Evolutionary conservation across 2,888 invertebrate species (phyloP).

Genomic region (Oscheius sp.): DNA sequence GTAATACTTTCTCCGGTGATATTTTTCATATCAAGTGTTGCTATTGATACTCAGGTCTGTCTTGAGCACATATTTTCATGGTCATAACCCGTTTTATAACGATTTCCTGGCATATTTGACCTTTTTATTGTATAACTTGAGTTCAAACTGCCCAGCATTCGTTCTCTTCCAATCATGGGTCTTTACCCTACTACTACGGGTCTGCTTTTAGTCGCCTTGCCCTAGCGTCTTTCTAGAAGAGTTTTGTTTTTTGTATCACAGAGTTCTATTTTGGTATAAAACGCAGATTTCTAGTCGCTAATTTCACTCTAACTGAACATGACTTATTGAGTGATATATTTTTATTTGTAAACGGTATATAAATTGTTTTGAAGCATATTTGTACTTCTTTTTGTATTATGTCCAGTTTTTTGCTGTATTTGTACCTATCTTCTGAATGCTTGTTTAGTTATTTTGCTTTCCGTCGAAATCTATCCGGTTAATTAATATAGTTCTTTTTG

Average conservation of each 20-base stretch:
- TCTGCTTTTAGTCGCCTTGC: slow-evolving; percentile 35
- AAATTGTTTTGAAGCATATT: slow-evolving; percentile 8
- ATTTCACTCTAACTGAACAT: slow-evolving; percentile 1
- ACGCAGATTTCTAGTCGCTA: slow-evolving; percentile 19
- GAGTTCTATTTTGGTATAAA: slow-evolving; percentile 18
- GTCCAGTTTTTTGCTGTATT: slow-evolving; percentile 9
- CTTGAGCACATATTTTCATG: slow-evolving; percentile 24
- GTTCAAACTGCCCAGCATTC: neutral
- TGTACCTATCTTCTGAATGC: too few relatives aligned
- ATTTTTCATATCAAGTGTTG: slow-evolving; percentile 8
- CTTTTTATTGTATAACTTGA: neutral
- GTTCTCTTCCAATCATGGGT: slow-evolving; percentile 2
- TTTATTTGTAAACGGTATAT: neutral
- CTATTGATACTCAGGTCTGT: slow-evolving; percentile 31
- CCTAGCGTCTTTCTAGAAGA: slow-evolving; percentile 35
- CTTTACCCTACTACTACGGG: slow-evolving; percentile 13
- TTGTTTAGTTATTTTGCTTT: too few relatives aligned
- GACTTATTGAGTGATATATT: neutral
- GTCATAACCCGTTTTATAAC: neutral
- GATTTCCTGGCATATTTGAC: too few relatives aligned
- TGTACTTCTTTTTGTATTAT: neutral
- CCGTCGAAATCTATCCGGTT: too few relatives aligned
- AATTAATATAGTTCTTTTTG: too few relatives aligned
- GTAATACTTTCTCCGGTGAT: slow-evolving; percentile 5
- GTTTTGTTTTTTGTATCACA: slow-evolving; percentile 16